A percentile compares a stretch with the other conserved stretches of the same genome.
Evolutionary conservation across 2,113 vertebrate species (phyloP).

Genomic region (Nibea albiflora): DNA sequence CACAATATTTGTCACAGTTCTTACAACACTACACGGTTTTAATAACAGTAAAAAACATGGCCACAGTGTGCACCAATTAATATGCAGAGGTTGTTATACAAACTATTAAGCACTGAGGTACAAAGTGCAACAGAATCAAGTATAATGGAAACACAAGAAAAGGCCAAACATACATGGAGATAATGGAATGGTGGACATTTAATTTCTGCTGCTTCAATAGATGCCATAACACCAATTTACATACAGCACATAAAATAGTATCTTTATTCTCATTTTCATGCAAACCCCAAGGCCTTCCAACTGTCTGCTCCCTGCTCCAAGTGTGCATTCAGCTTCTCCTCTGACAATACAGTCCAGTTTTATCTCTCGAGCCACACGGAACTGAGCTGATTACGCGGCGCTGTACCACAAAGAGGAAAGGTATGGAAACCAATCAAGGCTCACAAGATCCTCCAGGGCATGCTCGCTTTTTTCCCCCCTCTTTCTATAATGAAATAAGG

Average conservation of each 20-base stretch:
- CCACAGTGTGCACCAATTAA: background rate
- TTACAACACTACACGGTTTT: background rate
- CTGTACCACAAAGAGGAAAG: background rate
- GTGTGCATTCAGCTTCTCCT: conserved; percentile 13
- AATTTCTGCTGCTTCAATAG: background rate
- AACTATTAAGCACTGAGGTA: background rate
- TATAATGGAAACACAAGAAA: background rate
- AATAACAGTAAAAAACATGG: background rate
- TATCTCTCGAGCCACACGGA: background rate
- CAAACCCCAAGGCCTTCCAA: background rate
- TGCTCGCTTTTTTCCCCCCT: background rate
- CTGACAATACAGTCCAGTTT: background rate
- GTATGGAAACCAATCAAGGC: conserved; percentile 5
- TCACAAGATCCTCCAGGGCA: background rate
- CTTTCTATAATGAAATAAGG: background rate
- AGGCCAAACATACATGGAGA: background rate
- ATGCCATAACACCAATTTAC: background rate
- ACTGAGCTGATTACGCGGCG: background rate
- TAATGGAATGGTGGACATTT: background rate
- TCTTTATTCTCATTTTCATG: conserved; percentile 33
- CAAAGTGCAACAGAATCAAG: background rate
- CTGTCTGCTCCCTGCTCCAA: background rate
- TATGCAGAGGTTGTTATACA: background rate
- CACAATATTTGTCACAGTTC: too few relatives aligned
- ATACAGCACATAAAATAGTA: background rate